These are phyloP conservation scores for Sebastes glaucus DNA, from an alignment of 2,797 vertebrate genomes.

Conservation along the genomic window DNA sequence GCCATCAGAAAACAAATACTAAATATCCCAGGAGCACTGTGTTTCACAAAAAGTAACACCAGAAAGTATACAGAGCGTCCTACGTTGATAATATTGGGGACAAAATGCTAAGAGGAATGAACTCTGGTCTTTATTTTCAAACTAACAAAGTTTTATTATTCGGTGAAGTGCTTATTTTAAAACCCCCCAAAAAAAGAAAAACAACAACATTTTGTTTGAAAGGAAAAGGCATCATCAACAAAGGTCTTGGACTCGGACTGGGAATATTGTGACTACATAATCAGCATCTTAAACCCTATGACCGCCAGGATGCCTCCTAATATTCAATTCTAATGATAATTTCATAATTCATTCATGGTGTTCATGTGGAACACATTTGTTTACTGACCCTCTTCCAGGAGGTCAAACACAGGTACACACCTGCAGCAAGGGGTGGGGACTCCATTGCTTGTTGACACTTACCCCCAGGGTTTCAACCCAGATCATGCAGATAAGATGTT, in stretches of 20 bases:
- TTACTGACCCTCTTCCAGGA: neutral
- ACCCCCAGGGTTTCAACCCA: neutral
- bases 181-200: constrained; percentile 68
- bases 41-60: constrained; percentile 53
- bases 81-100: constrained; percentile 43
- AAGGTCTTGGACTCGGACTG: neutral
- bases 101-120: constrained; percentile 70
- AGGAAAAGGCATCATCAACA: neutral
- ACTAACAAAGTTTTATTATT: constrained; percentile 74
- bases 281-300: neutral
- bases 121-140: constrained; percentile 78
- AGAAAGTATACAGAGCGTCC: constrained; percentile 55
- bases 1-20: constrained; percentile 58
- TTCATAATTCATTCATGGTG: neutral
- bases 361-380: neutral
- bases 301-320: no score
- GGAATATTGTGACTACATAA: neutral
- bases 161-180: constrained; percentile 83
- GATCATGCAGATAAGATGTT: neutral
- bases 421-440: neutral
- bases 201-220: constrained; percentile 40
- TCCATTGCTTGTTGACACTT: neutral
- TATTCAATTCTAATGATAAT: neutral
- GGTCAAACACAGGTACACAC: neutral
- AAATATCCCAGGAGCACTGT: constrained; percentile 73